Conservation (phyloP, 2,888 invertebrate genomes). For the Pantelozetes paolii region DNA sequence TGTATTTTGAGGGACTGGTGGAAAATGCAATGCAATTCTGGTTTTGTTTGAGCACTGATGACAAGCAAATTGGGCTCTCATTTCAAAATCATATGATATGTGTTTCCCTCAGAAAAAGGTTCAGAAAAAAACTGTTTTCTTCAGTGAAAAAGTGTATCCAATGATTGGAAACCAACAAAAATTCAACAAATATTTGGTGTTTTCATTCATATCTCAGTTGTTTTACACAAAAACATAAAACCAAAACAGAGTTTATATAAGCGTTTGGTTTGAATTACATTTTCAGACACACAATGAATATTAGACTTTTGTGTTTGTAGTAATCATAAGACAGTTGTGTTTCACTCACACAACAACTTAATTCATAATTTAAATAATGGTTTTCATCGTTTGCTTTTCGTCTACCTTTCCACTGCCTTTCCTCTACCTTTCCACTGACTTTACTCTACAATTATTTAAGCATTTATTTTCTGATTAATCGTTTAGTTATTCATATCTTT, state of each 20-base stretch:
- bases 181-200: neutral
- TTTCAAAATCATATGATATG: constrained; percentile 11
- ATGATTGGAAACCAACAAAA: neutral
- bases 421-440: neutral
- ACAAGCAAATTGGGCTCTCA: constrained; percentile 15
- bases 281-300: neutral
- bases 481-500: neutral
- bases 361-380: neutral
- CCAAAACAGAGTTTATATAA: neutral
- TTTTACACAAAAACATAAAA: neutral
- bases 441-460: neutral
- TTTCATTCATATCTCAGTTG: neutral
- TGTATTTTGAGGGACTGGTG: neutral
- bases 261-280: neutral
- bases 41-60: neutral
- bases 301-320: neutral
- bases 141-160: neutral
- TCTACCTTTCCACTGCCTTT: neutral
- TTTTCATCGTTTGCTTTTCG: neutral
- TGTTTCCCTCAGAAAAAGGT: too few species aligned
- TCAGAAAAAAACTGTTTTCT: neutral
- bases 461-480: constrained; percentile 1
- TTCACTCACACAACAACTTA: neutral
- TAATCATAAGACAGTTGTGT: too few species aligned
- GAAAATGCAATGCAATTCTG: constrained; percentile 1